phyloP scores from a whole-genome alignment of 2,888 invertebrate species.

The Agrenia bidenticulata region DNA sequence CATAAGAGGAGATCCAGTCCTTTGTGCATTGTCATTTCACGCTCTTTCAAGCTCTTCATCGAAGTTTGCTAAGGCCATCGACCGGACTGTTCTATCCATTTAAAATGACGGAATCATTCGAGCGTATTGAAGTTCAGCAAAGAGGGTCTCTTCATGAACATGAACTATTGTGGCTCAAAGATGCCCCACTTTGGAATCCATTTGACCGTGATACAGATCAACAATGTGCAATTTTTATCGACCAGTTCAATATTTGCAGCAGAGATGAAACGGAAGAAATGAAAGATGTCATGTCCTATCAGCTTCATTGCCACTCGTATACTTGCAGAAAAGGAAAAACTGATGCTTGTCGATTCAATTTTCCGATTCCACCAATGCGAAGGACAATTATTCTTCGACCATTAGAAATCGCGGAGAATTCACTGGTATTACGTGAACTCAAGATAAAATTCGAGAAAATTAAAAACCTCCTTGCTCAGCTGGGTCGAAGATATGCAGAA shows the following conservation, averaged over 20 bases:
- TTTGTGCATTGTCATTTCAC: conserved; percentile 26
- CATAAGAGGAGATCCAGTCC: conserved; percentile 25
- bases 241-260: not conserved
- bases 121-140: conserved; percentile 16
- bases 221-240: not conserved
- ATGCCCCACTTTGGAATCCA: conserved; percentile 16
- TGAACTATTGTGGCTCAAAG: conserved; percentile 23
- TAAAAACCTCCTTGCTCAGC: too few relatives aligned
- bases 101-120: conserved; percentile 7
- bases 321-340: conserved; percentile 23
- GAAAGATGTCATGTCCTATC: conserved; percentile 17
- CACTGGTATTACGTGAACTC: too few relatives aligned
- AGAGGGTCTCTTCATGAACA: conserved; percentile 25
- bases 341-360: conserved; percentile 9
- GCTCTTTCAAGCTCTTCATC: not conserved
- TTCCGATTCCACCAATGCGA: conserved; percentile 27
- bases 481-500: too few relatives aligned
- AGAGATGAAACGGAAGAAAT: not conserved
- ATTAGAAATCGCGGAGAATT: too few relatives aligned
- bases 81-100: not conserved
- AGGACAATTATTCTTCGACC: too few relatives aligned
- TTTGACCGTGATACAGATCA: too few relatives aligned
- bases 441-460: too few relatives aligned
- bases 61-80: not conserved
- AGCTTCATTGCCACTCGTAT: conserved; percentile 27